These are phyloP conservation scores for Ophioderma brevispina DNA, from an alignment of 35 echinoderm and acorn worm species.

Conservation along the genomic window DNA sequence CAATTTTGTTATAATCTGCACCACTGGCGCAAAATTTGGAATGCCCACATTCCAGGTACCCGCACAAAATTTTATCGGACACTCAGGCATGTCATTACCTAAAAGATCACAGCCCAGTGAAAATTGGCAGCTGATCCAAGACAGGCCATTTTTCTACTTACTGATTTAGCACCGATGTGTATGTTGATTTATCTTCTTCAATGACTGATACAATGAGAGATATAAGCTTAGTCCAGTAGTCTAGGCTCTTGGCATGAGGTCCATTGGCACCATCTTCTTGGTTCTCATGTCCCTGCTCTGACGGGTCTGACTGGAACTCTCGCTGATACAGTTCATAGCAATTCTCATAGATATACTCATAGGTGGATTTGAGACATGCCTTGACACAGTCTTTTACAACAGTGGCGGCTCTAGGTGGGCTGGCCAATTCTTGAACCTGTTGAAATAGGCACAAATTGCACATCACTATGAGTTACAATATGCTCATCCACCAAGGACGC, in stretches of 20 bases:
- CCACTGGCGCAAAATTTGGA: no score
- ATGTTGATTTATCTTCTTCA: slow-evolving; percentile 95
- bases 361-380: slow-evolving; percentile 94
- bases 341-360: slow-evolving; percentile 96
- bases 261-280: slow-evolving; percentile 67
- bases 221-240: slow-evolving; percentile 98
- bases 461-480: no score
- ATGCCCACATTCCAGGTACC: no score
- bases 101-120: no score
- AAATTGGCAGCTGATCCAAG: no score
- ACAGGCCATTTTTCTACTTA: slow-evolving; percentile 62
- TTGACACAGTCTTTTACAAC: slow-evolving; percentile 97
- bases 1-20: no score
- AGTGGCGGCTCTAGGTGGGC: slow-evolving; percentile 94
- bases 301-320: slow-evolving; percentile 92
- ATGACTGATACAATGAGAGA: slow-evolving; percentile 95
- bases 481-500: no score
- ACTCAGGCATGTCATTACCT: no score
- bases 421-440: slow-evolving; percentile 94
- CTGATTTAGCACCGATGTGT: slow-evolving; percentile 97
- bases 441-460: no score
- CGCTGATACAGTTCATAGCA: slow-evolving; percentile 95
- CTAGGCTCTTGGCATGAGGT: slow-evolving; percentile 75
- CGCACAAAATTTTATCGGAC: no score
- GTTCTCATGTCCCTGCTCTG: slow-evolving; percentile 40